Conservation (phyloP, 2,113 vertebrate genomes). For the Mastomys natalensis region DNA sequence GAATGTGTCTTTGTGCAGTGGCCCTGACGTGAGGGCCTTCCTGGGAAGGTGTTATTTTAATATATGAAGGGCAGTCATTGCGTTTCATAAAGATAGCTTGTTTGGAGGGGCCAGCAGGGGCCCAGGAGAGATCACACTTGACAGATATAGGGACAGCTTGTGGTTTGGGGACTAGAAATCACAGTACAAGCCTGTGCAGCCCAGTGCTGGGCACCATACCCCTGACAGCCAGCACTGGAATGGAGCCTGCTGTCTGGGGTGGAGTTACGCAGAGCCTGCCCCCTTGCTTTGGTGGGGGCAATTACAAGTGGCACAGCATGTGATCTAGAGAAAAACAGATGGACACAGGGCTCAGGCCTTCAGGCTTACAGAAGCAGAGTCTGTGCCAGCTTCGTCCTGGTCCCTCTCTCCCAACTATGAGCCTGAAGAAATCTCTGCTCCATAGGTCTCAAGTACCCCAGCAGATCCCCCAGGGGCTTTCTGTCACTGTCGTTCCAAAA, state of each 20-base stretch:
- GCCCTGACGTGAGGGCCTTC: conserved; percentile 83
- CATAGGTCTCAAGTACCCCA: background rate
- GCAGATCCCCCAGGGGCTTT: conserved; percentile 5
- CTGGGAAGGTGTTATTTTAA: conserved; percentile 89
- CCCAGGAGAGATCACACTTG: conserved; percentile 84
- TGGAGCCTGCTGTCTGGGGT: background rate
- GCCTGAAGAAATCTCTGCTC: background rate
- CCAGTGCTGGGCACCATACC: background rate
- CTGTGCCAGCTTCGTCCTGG: background rate
- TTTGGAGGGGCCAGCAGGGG: conserved; percentile 69
- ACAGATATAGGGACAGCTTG: conserved; percentile 84
- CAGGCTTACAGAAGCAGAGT: background rate
- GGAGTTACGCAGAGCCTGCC: background rate
- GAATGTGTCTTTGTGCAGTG: conserved; percentile 86
- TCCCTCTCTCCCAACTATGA: background rate
- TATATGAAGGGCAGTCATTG: conserved; percentile 87
- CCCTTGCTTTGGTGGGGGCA: background rate
- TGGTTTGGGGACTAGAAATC: conserved; percentile 67
- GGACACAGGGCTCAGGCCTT: background rate
- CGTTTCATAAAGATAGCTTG: conserved; percentile 89
- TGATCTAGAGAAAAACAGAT: background rate
- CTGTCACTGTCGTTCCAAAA: conserved; percentile 13
- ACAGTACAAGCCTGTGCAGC: conserved; percentile 39
- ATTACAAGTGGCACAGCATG: background rate
- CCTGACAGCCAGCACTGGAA: background rate